Evolutionary conservation across 2,888 invertebrate genomes (phyloP).

Genomic region (Drosophila antonietae): DNA sequence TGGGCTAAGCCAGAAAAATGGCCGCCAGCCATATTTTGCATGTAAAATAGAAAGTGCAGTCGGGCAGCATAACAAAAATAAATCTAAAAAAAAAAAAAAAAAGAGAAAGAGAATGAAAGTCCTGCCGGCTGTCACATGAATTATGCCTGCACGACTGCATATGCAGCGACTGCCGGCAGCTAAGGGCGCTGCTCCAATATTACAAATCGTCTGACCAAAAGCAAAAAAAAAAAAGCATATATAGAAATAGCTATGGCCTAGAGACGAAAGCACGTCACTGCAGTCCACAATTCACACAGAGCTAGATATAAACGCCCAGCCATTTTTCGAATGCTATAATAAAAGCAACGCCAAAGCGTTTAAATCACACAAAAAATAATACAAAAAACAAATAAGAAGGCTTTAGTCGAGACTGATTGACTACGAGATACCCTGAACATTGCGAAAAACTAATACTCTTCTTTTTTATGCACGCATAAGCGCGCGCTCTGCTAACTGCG

Average conservation of each 20-base stretch:
- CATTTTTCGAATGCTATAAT: background rate
- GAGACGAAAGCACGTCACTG: conserved; percentile 48
- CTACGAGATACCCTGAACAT: no score
- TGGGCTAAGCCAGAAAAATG: conserved; percentile 22
- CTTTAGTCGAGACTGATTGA: no score
- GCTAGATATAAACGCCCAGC: conserved; percentile 7
- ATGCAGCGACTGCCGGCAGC: conserved; percentile 26
- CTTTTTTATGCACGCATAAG: no score
- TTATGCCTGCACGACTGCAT: conserved; percentile 65
- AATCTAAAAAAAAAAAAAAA: conserved; percentile 12
- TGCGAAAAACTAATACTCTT: no score
- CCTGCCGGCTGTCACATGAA: conserved; percentile 67
- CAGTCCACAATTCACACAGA: conserved; percentile 71
- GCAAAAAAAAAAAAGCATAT: background rate
- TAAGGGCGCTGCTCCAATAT: conserved; percentile 27
- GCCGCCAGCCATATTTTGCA: conserved; percentile 59
- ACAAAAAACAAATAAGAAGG: conserved; percentile 19
- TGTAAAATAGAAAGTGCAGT: conserved; percentile 69
- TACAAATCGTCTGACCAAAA: conserved; percentile 52
- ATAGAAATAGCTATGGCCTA: conserved; percentile 33
- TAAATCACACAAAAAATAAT: conserved; percentile 67
- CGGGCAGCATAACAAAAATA: conserved; percentile 20
- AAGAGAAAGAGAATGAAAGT: background rate
- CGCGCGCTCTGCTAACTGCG: no score
- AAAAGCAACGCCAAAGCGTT: conserved; percentile 51